Base-by-base conservation (phyloP, 2,113 vertebrate species). In the Lipophrys pholis region DNA sequence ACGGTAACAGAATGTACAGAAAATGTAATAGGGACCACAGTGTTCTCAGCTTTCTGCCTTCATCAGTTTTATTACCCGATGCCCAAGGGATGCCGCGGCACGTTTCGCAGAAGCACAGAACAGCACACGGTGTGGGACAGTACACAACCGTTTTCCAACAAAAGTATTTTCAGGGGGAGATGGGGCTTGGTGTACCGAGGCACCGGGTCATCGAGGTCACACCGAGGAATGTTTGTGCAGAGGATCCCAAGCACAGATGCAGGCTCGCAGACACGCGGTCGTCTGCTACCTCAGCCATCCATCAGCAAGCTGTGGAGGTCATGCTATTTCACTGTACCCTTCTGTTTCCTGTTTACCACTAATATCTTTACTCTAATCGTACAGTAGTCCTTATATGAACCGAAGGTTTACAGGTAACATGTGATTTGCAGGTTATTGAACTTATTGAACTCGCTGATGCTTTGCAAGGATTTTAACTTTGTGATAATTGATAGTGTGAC, bases 1-100 rank as follows among this genome's bases (percentile, higher is more conserved):
- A 66, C 76, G 58, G 55, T 63, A 81, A 87, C 65, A 55, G 46
- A 84, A 89, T 68, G 74, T 81, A 82, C 82, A 79, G 77, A 78
- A 73, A 78, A 65, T 49, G 30, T 43, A 72, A 85, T 60, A 53
- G 63, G 78, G 63, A 74, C 67, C 56, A 68, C 64, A 15, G 4
- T 46, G 69, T 30, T 70, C 30, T 45, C 15, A 43, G 48, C 49
- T 68, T 36, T 49, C n/a, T 55, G 16, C 35, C 36, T 67, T 71
- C 41, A 74, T 68, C 52, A 63, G n/a, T 49, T 67, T 55, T 61
- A 78, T 61, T 40, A 64, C 12, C 50, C 30, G 17, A 63, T 59
- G 71, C n/a, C 54, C 54, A 56, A 70, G 48, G 36, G 54, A 82
- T 52, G 38, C 43, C 7, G 1, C 9, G 52, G 43, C 36, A 39